Base-by-base conservation (phyloP, 1,140 invertebrate species). In the Bombus waltoni region DNA sequence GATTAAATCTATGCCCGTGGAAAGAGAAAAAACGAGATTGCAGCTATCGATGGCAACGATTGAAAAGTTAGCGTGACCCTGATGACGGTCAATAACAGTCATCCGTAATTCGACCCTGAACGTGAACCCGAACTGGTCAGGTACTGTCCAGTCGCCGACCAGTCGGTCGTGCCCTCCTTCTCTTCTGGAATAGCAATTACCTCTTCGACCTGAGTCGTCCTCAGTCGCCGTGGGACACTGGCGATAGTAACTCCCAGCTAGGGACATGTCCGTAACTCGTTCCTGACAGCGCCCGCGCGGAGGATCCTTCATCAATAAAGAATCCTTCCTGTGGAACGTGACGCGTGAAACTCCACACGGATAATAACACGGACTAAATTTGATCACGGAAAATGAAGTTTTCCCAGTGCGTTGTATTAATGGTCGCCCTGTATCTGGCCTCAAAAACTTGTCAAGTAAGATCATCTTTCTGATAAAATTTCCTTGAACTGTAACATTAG, bases 81-180 rank as follows among this genome's bases (percentile, higher is more conserved):
- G 86, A 85, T 89, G 84, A 84, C 68, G 93, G 93, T 94, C 93
- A 94, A 91, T 94, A 94, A 93, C 93, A 94, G 93, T 92, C 74
- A 88, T 42, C 72, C 66, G 71, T 90, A 85, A 90, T 80, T 88
- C 93, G 93, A 94, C 92, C 94, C 91, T 94, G 94, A 94, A 94
- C 93, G 91, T 94, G 92, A 94, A 93, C 91, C 90, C 91, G 92
- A 93, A 92, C 90, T 92, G 93, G 91, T 92, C 91, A 92, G 90
- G 82, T 90, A 90, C 89, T 92, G 90, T 91, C 91, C 92, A 89
- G 88, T 91, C 82, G 87, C 89, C 91, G 89, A 88, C 92, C 87
- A 92, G 87, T 88, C 84, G 90, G 85, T 87, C 82, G 73, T 92
- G 87, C 85, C 89, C 91, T 92, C 88, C 91, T 92, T 93, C 91